Evolutionary conservation across 2,113 vertebrate species (phyloP).

Genomic region (Cacatua alba): DNA sequence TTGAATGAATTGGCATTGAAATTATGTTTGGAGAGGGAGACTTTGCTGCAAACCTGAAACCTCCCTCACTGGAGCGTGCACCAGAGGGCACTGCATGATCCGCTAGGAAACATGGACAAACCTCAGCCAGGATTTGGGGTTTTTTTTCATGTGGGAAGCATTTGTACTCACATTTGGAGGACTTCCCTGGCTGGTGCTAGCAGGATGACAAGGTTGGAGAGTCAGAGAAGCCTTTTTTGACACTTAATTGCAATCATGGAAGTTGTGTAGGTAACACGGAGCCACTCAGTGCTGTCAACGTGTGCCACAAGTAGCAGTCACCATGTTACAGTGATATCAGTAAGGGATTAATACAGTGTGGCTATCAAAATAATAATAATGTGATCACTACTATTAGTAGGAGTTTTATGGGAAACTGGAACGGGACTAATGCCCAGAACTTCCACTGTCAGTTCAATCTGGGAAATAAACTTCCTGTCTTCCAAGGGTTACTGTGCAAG

Average conservation of each 20-base stretch:
- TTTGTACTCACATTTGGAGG: accelerated
- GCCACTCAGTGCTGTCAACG: accelerated
- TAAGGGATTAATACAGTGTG: accelerated
- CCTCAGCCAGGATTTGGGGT: neutral
- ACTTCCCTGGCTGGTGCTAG: neutral
- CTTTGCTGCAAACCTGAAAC: neutral
- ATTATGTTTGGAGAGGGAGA: neutral
- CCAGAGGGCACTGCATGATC: neutral
- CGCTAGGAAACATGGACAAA: accelerated
- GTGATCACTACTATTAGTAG: accelerated
- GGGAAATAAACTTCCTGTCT: neutral
- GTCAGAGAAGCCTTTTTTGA: neutral
- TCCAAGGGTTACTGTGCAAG: neutral
- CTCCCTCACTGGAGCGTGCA: neutral
- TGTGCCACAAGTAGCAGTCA: accelerated
- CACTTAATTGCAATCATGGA: neutral
- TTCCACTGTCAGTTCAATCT: neutral
- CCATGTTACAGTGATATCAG: neutral
- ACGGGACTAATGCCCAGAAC: neutral
- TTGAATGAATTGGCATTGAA: neutral
- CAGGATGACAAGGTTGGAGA: neutral
- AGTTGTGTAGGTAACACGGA: neutral
- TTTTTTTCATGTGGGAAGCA: neutral
- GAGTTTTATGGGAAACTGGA: neutral
- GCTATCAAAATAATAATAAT: neutral